Percentiles rank a stretch among this genome's conserved stretches.
Evolutionary conservation across 1,140 invertebrate species (phyloP).

Genomic region (Microplitis mediator): DNA sequence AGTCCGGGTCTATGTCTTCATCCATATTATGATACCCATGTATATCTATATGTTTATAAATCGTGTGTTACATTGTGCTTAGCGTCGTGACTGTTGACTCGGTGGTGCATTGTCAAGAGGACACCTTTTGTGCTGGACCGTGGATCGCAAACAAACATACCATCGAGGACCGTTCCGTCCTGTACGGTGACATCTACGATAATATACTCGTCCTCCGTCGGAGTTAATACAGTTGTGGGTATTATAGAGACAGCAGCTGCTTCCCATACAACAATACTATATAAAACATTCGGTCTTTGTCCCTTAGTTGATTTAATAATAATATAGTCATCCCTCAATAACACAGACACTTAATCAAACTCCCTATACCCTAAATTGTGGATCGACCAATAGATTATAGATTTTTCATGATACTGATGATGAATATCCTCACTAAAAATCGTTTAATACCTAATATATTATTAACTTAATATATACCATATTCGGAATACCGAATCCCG

Average conservation of each 20-base stretch:
- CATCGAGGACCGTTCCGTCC: slow-evolving; percentile 23
- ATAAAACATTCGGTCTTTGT: slow-evolving; percentile 21
- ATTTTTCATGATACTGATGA: neutral
- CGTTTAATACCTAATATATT: neutral
- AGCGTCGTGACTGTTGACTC: slow-evolving; percentile 60
- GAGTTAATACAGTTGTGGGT: slow-evolving; percentile 57
- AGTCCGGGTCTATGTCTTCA: too few relatives aligned
- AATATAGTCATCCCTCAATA: slow-evolving; percentile 53
- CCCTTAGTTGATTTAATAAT: slow-evolving; percentile 53
- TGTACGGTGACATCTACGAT: slow-evolving; percentile 18
- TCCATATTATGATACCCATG: neutral
- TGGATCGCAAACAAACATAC: slow-evolving; percentile 58
- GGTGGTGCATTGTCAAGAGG: slow-evolving; percentile 54
- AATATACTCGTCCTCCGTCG: slow-evolving; percentile 10
- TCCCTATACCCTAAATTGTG: too few relatives aligned
- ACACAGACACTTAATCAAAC: slow-evolving; percentile 28
- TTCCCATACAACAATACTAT: slow-evolving; percentile 2
- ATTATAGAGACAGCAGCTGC: slow-evolving; percentile 21
- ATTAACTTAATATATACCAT: too few relatives aligned
- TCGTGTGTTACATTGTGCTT: slow-evolving; percentile 58
- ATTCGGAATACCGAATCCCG: too few relatives aligned
- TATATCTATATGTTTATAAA: slow-evolving; percentile 51
- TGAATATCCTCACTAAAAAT: neutral
- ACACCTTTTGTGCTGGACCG: slow-evolving; percentile 54
- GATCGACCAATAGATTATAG: neutral